Percentiles rank a stretch among this genome's conserved stretches.
Evolutionary conservation across 2,888 invertebrate genomes (phyloP).

Genomic region (Limenitis camilla): DNA sequence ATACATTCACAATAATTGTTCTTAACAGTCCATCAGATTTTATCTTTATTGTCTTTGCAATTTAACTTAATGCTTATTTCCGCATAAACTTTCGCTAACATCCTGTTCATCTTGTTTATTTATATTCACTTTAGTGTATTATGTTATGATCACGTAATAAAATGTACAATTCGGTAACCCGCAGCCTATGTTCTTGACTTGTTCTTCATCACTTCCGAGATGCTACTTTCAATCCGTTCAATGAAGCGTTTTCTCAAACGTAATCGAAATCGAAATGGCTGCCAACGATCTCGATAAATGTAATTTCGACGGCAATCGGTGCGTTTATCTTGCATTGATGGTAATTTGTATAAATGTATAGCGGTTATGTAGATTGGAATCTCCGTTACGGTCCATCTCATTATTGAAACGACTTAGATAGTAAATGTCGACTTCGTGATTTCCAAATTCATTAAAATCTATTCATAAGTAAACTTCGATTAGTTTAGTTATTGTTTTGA

Average conservation of each 20-base stretch:
- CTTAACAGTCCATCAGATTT: not conserved
- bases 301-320: slow-evolving; percentile 49
- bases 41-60: slow-evolving; percentile 1
- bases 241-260: slow-evolving; percentile 36
- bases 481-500: not conserved
- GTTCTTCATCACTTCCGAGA: slow-evolving; percentile 15
- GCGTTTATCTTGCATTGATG: slow-evolving; percentile 34
- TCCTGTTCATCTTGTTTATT: slow-evolving; percentile 10
- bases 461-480: not conserved
- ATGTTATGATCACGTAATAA: slow-evolving; percentile 9
- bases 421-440: slow-evolving; percentile 10
- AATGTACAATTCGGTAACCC: slow-evolving; percentile 12
- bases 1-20: not conserved
- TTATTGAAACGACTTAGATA: slow-evolving; percentile 7
- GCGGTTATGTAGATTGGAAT: slow-evolving; percentile 30
- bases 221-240: slow-evolving; percentile 19
- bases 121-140: not conserved
- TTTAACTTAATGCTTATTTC: not conserved
- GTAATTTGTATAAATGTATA: slow-evolving; percentile 39
- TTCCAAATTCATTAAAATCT: slow-evolving; percentile 2
- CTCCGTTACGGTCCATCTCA: slow-evolving; percentile 25
- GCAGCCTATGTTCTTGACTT: slow-evolving; percentile 18
- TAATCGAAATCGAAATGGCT: slow-evolving; percentile 36
- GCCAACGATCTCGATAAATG: slow-evolving; percentile 43
- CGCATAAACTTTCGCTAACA: slow-evolving; percentile 6